Base-by-base conservation (phyloP, 2,797 vertebrate genomes). In the Spizella passerina region DNA sequence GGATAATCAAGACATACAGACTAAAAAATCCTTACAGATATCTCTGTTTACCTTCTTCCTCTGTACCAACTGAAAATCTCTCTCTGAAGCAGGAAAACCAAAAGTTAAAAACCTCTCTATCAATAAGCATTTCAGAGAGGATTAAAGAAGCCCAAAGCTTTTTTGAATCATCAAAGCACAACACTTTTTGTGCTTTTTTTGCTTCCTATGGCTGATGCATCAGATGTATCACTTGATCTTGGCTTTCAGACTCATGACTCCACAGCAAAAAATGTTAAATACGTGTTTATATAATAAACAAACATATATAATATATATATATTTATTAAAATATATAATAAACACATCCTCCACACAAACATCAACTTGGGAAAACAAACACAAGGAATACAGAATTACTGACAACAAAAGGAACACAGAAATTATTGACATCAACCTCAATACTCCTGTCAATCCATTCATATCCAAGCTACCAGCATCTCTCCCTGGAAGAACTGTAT, bases 121-220 rank as follows among this genome's bases (percentile, higher is more conserved):
- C 89, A 94, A 46, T 8, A 68, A 56, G 36, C 59, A 75, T 86
- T 96, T 94, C 43, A 59, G 72, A 85, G 17, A 38, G 59, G 46
- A 80, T 75, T 91, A 86, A 92, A 91, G 82, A 77, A 90, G 82
- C 69, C 63, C 50, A 65, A 76, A 94, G 72, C 65, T 82, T 72
- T 78, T 78, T 6, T 78, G 55, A 81, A 87, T 76, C 91, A 92
- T 80, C 91, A 96, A 94, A 95, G 82, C 79, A 90, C 49, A 94
- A 46, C 36, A 75, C 7, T 47, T 14, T 81, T 79, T 50, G 47
- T 56, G 52, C 5, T 36, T 43, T 68, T 86, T 78, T 63, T 52
- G 26, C 59, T 88, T 94, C 70, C 73, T 83, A 9, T 66, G 63
- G 66, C 63, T 60, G 73, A 82, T 68, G 63, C 73, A 79, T 53